Percentiles rank a stretch among this genome's conserved stretches.
These are phyloP conservation scores for Potamarius usumacintae DNA, from an alignment of 2,113 vertebrate genomes.

Conservation along the genomic window DNA sequence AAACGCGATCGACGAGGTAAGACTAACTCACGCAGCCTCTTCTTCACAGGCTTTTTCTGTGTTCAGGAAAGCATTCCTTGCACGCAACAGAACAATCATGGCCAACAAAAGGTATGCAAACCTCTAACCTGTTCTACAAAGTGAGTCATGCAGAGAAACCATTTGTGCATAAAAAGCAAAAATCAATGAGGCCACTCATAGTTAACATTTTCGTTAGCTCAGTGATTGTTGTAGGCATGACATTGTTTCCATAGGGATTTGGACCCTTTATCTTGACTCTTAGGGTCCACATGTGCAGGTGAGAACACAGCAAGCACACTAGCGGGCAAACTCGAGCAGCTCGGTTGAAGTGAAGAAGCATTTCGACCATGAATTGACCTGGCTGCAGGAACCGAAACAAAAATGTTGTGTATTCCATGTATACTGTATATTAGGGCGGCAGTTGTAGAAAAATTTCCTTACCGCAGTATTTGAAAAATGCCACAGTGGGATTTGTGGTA, in stretches of 20 bases:
- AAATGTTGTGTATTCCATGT: not conserved
- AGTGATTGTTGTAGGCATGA: not conserved
- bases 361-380: not conserved
- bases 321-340: not conserved
- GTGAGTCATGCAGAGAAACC: not conserved
- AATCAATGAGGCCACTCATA: not conserved
- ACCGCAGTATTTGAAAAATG: no score
- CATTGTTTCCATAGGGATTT: not conserved
- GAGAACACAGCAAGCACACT: not conserved
- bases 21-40: slow-evolving; percentile 12
- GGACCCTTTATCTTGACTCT: not conserved
- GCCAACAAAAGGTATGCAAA: slow-evolving; percentile 25
- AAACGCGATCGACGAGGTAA: slow-evolving; percentile 31
- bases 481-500: no score
- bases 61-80: not conserved
- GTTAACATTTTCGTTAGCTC: slow-evolving; percentile 8
- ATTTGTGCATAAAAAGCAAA: not conserved
- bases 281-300: not conserved
- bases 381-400: not conserved
- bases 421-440: no score
- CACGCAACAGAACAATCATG: not conserved
- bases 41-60: slow-evolving; percentile 27
- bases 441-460: no score
- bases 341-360: not conserved
- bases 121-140: not conserved